Evolutionary conservation across 2,797 vertebrate genomes (phyloP).

Genomic region (Crax fasciolata): DNA sequence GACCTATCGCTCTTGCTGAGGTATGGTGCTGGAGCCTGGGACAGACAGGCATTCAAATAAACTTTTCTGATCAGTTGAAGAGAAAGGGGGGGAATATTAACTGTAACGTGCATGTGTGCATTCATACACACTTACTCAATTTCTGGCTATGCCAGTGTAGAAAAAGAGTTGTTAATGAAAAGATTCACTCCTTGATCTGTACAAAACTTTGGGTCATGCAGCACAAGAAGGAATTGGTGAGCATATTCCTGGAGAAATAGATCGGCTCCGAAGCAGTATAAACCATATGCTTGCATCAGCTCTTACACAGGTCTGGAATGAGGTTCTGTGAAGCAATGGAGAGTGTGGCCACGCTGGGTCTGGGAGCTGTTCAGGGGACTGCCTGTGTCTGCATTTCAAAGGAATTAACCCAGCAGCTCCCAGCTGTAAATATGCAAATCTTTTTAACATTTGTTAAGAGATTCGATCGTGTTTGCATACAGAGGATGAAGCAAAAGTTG

Average conservation of each 20-base stretch:
- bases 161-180: not conserved
- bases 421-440: constrained; percentile 3
- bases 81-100: not conserved
- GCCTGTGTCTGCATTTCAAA: not conserved
- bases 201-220: not conserved
- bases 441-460: not conserved
- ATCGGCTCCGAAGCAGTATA: not conserved
- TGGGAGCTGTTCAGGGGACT: rapidly evolving
- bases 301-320: not conserved
- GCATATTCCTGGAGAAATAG: not conserved
- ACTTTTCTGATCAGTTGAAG: constrained; percentile 3
- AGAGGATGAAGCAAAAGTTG: not conserved
- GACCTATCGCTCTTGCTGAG: constrained; percentile 37
- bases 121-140: not conserved
- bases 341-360: not conserved
- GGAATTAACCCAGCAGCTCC: not conserved
- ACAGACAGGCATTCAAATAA: constrained; percentile 25
- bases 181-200: not conserved
- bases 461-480: not conserved
- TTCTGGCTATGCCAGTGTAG: not conserved
- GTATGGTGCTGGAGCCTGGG: not conserved
- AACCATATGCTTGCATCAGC: not conserved
- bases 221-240: not conserved
- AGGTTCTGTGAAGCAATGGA: not conserved
- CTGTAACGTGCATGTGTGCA: not conserved